These are phyloP conservation scores for Garrulus glandarius DNA, from an alignment of 2,797 vertebrate genomes.

Conservation along the genomic window DNA sequence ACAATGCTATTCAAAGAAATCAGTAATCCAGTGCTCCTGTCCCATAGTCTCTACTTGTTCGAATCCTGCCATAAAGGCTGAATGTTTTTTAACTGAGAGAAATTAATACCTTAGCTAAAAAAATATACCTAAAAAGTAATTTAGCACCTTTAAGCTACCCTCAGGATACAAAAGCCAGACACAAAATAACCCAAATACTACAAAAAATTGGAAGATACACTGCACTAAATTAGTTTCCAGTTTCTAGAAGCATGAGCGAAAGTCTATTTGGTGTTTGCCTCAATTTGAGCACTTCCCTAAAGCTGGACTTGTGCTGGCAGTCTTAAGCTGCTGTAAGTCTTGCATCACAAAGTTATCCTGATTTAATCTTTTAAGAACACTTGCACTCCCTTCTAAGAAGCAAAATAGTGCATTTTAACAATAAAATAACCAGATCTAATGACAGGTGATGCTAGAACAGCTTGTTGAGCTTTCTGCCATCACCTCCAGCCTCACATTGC, in stretches of 20 bases:
- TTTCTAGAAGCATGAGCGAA: background rate
- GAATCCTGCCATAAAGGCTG: background rate
- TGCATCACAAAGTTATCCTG: background rate
- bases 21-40: background rate
- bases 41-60: background rate
- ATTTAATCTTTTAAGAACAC: background rate
- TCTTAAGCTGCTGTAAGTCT: background rate
- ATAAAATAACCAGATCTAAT: background rate
- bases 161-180: background rate
- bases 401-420: background rate
- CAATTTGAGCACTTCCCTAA: background rate
- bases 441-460: background rate
- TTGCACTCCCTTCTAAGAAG: background rate
- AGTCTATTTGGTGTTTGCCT: background rate
- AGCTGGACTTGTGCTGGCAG: background rate
- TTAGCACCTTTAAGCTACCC: background rate
- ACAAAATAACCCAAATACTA: background rate
- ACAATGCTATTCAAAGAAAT: background rate
- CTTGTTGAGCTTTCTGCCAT: background rate
- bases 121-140: background rate
- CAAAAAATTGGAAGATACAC: background rate
- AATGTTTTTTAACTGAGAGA: background rate
- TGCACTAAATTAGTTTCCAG: background rate
- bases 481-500: rapidly evolving
- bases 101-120: background rate